A percentile compares a stretch with the other conserved stretches of the same genome.
phyloP scores from a whole-genome alignment of 2,113 vertebrate species.

The Anthoscopus minutus region DNA sequence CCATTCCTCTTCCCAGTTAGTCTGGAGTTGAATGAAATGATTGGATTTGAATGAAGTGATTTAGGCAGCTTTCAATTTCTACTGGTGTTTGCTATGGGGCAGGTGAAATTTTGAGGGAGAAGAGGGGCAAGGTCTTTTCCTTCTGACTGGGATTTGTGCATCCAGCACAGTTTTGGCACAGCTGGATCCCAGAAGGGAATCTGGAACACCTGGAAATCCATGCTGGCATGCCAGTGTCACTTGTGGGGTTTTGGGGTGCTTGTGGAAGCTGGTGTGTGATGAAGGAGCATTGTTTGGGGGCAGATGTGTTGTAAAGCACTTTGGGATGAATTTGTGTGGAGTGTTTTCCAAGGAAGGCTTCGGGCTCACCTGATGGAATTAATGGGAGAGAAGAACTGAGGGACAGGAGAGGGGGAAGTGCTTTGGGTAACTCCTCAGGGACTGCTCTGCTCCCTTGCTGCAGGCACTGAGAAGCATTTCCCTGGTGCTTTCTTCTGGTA shows the following conservation, averaged over 20 bases:
- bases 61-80: background rate
- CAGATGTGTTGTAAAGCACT: fast-evolving
- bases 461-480: fast-evolving
- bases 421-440: background rate
- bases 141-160: background rate
- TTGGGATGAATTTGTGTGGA: background rate
- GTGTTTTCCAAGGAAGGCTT: background rate
- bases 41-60: background rate
- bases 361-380: fast-evolving
- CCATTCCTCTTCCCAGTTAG: background rate
- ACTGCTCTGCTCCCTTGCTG: background rate
- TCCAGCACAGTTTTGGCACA: background rate
- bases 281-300: fast-evolving
- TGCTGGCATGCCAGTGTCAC: fast-evolving
- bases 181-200: background rate
- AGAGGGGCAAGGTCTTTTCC: background rate
- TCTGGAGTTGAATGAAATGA: background rate
- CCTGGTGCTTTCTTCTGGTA: fast-evolving
- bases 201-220: fast-evolving
- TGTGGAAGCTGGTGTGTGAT: fast-evolving
- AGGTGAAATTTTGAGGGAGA: background rate
- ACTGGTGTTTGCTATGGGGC: fast-evolving
- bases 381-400: too few relatives aligned
- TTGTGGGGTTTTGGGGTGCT: fast-evolving
- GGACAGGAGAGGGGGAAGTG: background rate